A percentile compares a stretch with the other conserved stretches of the same genome.
These are phyloP conservation scores for Podarcis cretensis DNA, from an alignment of 2,113 vertebrate genomes.

Conservation along the genomic window DNA sequence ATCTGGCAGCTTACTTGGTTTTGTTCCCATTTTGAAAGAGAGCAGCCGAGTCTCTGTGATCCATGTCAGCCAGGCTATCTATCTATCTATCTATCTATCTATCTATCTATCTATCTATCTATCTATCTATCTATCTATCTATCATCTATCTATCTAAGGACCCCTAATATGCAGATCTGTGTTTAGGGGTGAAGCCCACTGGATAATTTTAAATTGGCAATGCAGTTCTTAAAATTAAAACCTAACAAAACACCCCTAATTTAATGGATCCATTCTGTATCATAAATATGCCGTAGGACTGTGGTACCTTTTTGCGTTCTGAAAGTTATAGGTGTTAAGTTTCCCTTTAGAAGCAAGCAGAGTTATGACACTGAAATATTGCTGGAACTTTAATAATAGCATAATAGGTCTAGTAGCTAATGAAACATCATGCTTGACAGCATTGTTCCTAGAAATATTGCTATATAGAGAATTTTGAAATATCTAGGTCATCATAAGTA, in stretches of 20 bases:
- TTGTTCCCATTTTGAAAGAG: background rate
- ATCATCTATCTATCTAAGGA: too few species aligned
- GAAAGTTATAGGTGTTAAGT: conserved; percentile 18
- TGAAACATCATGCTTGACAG: background rate
- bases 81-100: too few species aligned
- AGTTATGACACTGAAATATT: conserved; percentile 9
- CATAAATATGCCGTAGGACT: conserved; percentile 12
- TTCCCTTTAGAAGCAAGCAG: background rate
- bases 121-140: too few species aligned
- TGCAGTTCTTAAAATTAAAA: background rate
- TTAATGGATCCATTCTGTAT: conserved; percentile 21
- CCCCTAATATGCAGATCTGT: background rate
- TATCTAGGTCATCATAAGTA: background rate
- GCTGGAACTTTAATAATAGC: conserved; percentile 1
- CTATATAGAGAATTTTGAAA: conserved; percentile 25
- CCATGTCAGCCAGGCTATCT: background rate
- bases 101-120: too few species aligned
- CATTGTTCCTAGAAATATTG: conserved; percentile 25
- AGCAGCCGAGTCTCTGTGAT: background rate
- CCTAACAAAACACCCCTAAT: background rate
- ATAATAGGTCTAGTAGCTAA: background rate
- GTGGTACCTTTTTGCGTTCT: conserved; percentile 16
- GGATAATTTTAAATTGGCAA: background rate
- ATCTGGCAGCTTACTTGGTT: background rate
- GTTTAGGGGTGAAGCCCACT: background rate